Base-by-base conservation (phyloP, 2,797 vertebrate species). In the Anguilla anguilla region DNA sequence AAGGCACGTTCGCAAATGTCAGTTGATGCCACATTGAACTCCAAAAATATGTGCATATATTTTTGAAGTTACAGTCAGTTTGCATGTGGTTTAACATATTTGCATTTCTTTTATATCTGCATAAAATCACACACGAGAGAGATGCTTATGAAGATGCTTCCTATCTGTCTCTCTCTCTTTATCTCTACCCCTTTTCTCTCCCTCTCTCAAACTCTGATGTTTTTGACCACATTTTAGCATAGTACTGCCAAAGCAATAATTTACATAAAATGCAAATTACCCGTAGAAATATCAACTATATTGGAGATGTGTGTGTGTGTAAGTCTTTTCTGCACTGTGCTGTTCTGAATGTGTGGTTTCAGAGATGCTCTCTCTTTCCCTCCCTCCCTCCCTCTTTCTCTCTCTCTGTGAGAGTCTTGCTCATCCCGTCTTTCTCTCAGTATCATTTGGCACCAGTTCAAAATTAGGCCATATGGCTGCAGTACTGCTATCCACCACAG, bases 401-500 rank as follows among this genome's bases (percentile, higher is more conserved):
- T 61, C 43, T 15, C 39, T 25, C 55, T 61, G 35, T 82, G 43
- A 53, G 82, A 15, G 77, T 85, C 35, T 46, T 19, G 13, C 35
- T 22, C 82, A 5, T 51, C 53, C 19, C 22, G 6, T 43, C 83
- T n/a, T 51, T 87, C 15, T n/a, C 59, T 84, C 43, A 55, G 22
- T 69, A 59, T 82, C 17, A 17, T 35, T 84, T n/a, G 55, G 83
- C 64, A 85, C 31, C 13, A 43, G 64, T 64, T 25, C 19, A 25
- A 10, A 83, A 13, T n/a, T 17, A 49, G 19, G 67, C 83, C 10
- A 28, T 61, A 61, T 87, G 59, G 86, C 86, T 55, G 84, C 83
- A 89, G 74, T 86, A 46, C 77, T n/a, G 43, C n/a, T 85, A 46
- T 28, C 46, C 55, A 25, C 86, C 84, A 57, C 46, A 15, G 51